Conservation (phyloP, 1,140 invertebrate species). For the Cherax destructor region DNA sequence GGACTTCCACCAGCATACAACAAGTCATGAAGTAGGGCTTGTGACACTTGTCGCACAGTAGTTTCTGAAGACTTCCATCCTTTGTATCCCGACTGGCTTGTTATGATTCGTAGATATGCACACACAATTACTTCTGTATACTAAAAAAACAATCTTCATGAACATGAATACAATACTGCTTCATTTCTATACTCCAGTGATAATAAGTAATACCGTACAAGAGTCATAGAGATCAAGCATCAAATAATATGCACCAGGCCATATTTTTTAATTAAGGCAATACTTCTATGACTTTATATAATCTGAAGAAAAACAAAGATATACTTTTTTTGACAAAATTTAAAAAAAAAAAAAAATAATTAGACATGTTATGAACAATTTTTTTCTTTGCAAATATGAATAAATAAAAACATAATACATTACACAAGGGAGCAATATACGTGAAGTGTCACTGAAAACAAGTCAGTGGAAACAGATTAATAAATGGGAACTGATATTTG, state of each 20-base stretch:
- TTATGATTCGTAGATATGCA: conserved; percentile 7
- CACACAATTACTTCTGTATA: conserved; percentile 30
- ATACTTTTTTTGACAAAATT: no score
- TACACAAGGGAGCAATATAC: background rate
- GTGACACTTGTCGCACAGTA: background rate
- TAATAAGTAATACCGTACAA: background rate
- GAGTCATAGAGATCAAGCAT: no score
- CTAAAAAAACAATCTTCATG: conserved; percentile 20
- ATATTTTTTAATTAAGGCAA: no score
- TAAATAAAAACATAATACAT: no score
- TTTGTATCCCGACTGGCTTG: background rate
- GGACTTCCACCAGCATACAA: background rate
- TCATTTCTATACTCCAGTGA: background rate
- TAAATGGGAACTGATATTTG: background rate
- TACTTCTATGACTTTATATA: no score
- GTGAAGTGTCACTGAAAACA: background rate
- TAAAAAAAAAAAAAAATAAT: no score
- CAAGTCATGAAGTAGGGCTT: conserved; percentile 32
- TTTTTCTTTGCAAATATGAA: no score
- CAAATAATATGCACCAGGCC: no score
- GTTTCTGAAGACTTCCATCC: conserved; percentile 1
- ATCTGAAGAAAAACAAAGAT: no score
- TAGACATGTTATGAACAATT: no score
- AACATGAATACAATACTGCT: background rate
- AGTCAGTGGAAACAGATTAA: background rate